Percentiles rank a stretch among this genome's conserved stretches.
These are phyloP conservation scores for Melinaea marsaeus DNA, from an alignment of 2,888 invertebrate species.

Conservation along the genomic window DNA sequence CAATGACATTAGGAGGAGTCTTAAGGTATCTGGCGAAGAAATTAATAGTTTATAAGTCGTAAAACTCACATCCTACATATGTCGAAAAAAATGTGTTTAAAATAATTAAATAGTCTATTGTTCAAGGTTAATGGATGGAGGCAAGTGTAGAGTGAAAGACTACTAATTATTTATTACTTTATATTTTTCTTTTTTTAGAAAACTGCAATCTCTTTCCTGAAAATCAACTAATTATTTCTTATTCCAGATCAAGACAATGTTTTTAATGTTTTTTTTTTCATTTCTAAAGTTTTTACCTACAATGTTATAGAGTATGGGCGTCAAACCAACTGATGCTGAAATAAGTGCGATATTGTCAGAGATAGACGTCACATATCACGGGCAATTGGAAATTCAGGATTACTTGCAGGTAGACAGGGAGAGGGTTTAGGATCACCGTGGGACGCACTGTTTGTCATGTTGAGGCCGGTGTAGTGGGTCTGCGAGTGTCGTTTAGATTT, in stretches of 20 bases:
- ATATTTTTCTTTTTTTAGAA: no score
- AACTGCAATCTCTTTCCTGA: background rate
- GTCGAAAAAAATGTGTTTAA: no score
- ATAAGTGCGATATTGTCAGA: conserved; percentile 89
- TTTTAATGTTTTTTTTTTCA: background rate
- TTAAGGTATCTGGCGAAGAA: conserved; percentile 83
- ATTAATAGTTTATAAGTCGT: no score
- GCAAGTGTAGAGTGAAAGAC: no score
- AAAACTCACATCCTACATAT: no score
- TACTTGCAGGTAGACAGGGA: conserved; percentile 87
- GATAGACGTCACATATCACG: conserved; percentile 90
- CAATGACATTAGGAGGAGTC: conserved; percentile 95
- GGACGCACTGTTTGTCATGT: conserved; percentile 19
- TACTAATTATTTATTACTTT: no score
- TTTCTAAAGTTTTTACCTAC: conserved; percentile 16
- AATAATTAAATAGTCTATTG: no score
- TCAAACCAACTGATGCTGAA: conserved; percentile 81
- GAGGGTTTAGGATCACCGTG: background rate
- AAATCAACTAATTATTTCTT: background rate
- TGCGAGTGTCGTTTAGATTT: conserved; percentile 4
- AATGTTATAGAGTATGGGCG: conserved; percentile 80
- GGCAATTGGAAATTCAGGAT: conserved; percentile 91
- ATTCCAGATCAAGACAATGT: background rate
- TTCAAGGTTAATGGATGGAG: no score
- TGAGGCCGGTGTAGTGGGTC: conserved; percentile 8